A percentile compares a stretch with the other conserved stretches of the same genome.
phyloP scores from a whole-genome alignment of 2,113 vertebrate genomes.

The Psittacula cyanocephala region DNA sequence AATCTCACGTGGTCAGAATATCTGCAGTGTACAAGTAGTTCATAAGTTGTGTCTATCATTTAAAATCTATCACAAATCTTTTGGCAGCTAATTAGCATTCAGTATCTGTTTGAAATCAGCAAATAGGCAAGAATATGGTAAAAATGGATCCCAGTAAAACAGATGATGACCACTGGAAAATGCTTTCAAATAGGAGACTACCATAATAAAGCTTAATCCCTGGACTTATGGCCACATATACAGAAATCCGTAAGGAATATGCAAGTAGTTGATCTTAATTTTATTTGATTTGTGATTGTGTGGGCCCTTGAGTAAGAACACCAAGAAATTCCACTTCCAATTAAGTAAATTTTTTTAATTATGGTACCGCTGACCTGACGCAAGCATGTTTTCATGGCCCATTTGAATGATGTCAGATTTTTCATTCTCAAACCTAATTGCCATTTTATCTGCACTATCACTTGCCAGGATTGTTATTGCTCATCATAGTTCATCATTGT shows the following conservation, averaged over 20 bases:
- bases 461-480: background rate
- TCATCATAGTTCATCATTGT: background rate
- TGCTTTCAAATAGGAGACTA: background rate
- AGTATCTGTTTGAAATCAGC: background rate
- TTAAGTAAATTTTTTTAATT: background rate
- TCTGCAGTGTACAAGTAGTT: background rate
- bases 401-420: background rate
- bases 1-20: background rate
- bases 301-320: background rate
- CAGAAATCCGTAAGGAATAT: background rate
- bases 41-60: background rate
- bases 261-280: background rate
- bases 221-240: background rate
- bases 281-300: background rate
- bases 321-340: background rate
- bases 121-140: background rate
- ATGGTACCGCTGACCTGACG: background rate
- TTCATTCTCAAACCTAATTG: background rate
- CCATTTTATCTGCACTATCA: background rate
- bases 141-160: background rate
- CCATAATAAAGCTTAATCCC: fast-evolving
- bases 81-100: background rate
- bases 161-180: background rate
- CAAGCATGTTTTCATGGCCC: background rate
- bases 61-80: background rate